These are phyloP conservation scores for Sula dactylatra DNA, from an alignment of 2,113 vertebrate species.

Conservation along the genomic window DNA sequence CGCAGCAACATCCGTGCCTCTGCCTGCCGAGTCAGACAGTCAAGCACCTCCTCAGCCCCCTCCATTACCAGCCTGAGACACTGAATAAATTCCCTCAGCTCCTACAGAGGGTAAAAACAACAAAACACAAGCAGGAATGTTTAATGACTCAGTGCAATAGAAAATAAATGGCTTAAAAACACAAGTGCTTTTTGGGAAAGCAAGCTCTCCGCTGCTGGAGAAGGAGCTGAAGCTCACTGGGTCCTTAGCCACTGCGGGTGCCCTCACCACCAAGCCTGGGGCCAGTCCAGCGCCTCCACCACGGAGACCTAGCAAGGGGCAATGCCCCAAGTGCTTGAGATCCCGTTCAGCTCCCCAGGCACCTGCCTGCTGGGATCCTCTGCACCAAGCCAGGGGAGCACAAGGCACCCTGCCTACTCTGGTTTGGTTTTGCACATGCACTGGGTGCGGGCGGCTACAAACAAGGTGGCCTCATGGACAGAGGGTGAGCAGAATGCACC, in stretches of 20 bases:
- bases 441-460: background rate
- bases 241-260: background rate
- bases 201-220: background rate
- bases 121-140: slow-evolving; percentile 31
- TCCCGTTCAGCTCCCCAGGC: background rate
- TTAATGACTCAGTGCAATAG: slow-evolving; percentile 4
- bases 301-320: rapidly evolving
- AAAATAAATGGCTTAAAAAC: slow-evolving; percentile 49
- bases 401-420: too few species aligned
- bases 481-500: background rate
- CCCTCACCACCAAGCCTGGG: background rate
- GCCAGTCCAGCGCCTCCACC: background rate
- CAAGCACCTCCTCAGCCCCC: slow-evolving; percentile 39
- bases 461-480: background rate
- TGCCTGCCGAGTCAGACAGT: background rate
- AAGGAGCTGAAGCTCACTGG: background rate
- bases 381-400: background rate
- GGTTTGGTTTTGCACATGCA: background rate
- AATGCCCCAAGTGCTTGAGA: background rate
- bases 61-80: background rate
- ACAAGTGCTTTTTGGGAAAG: background rate
- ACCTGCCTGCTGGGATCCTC: background rate
- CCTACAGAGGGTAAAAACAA: slow-evolving; percentile 27
- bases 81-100: slow-evolving; percentile 48
- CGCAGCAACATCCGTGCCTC: background rate